These are phyloP conservation scores for Bufotes viridis DNA, from an alignment of 2,797 vertebrate genomes.

Conservation along the genomic window DNA sequence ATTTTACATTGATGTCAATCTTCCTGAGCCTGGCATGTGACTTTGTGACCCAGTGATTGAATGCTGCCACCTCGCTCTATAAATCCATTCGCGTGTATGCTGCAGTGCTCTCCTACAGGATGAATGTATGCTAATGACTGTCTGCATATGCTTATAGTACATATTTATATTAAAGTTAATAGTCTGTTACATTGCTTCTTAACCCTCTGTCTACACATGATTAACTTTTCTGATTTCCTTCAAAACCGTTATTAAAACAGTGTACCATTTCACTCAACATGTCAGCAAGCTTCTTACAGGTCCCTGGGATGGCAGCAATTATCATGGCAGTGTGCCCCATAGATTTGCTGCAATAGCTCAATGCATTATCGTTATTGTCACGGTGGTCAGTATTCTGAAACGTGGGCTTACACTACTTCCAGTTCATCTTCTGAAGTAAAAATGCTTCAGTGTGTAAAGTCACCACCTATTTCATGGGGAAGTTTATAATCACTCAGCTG, in stretches of 20 bases:
- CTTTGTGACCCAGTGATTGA: slow-evolving; percentile 70
- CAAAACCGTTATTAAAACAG: slow-evolving; percentile 97
- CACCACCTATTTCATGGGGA: neutral
- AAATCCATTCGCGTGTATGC: slow-evolving; percentile 71
- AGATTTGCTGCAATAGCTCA: slow-evolving; percentile 15
- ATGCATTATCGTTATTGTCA: slow-evolving; percentile 1
- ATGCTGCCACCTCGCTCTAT: slow-evolving; percentile 68
- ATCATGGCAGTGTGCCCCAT: slow-evolving; percentile 64
- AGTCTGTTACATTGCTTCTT: slow-evolving; percentile 99
- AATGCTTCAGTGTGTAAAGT: neutral
- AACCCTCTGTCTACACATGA: slow-evolving; percentile 99
- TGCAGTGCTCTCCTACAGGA: slow-evolving; percentile 87
- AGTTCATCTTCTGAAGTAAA: neutral
- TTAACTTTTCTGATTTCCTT: slow-evolving; percentile 99
- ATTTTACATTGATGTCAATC: slow-evolving; percentile 67
- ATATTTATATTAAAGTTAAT: slow-evolving; percentile 99
- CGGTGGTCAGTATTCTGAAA: slow-evolving; percentile 34
- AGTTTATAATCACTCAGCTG: slow-evolving; percentile 10
- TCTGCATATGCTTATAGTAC: slow-evolving; percentile 99
- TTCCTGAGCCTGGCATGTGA: slow-evolving; percentile 67
- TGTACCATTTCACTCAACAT: slow-evolving; percentile 92
- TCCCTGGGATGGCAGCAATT: slow-evolving; percentile 75
- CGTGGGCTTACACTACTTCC: slow-evolving; percentile 44
- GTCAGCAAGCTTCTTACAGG: slow-evolving; percentile 90
- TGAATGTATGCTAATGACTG: slow-evolving; percentile 99